Evolutionary conservation across 2,888 invertebrate species (phyloP), one percentile per base, ranked within the genome.

Genomic region (Lucinisca nassula): DNA sequence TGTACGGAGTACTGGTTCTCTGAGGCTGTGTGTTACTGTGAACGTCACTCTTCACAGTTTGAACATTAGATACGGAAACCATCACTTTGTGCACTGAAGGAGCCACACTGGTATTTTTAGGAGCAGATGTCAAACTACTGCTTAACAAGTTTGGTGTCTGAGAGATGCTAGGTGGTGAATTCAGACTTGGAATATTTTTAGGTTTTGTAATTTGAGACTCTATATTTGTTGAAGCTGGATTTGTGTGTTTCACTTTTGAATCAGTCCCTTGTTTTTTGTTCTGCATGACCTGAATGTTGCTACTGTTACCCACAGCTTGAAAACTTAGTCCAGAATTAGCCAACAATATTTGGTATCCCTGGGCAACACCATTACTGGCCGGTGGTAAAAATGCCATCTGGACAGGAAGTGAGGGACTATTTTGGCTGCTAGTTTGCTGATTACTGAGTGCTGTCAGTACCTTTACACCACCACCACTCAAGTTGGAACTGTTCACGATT

Each of bases 331-430:
- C 74, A 14, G 79, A 70, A 49, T 72, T 86, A 35, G 84, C 35
- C 21, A 82, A 61, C 35, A 90, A 51, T 35, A 90, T 80, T 74
- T 90, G 90, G 83, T 85, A 89, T 27, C 89, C 89, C 12, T 83
- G 89, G n/a, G 85, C 55, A 24, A 86, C 73, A 21, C 88, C 90
- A 82, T 86, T 86, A 40, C 81, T 87, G 37, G 61, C 74, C 55
- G 84, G 88, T 35, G 86, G 86, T 38, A 90, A 51, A 17, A 90
- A 27, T n/a, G 90, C 82, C 90, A 90, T 90, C 45, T 88, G 90
- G 24, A 90, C 73, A 21, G 90, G 88, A 10, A 86, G 37, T 38
- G 82, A 72, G n/a, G 77, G n/a, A 45, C 45, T 38, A n/a, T 45
- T 49, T 35, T 82, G 84, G 37, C 67, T 83, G 61, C 61, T 75